These are phyloP conservation scores for Enteromius trimaculatus DNA, from an alignment of 2,797 vertebrate genomes.

Conservation along the genomic window DNA sequence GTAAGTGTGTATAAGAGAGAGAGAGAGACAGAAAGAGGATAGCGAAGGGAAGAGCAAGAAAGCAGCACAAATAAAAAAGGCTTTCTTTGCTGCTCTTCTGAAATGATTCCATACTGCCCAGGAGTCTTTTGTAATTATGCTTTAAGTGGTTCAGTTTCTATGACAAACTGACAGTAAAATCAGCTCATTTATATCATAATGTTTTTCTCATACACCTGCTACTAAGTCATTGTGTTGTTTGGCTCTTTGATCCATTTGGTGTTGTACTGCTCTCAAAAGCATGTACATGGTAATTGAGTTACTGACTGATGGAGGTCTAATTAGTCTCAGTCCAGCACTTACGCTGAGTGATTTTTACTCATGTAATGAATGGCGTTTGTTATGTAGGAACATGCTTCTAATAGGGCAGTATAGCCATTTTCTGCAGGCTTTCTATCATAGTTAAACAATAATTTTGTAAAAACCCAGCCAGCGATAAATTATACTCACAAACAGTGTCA, in stretches of 20 bases:
- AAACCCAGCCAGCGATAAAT: conserved; percentile 1
- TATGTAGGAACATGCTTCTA: conserved; percentile 36
- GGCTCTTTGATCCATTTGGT: conserved; percentile 36
- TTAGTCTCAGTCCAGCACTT: conserved; percentile 50
- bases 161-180: conserved; percentile 21
- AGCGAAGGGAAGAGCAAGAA: conserved; percentile 14
- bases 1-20: neutral
- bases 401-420: conserved; percentile 14
- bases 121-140: conserved; percentile 11
- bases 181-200: conserved; percentile 24
- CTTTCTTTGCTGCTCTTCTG: conserved; percentile 18
- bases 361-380: conserved; percentile 38
- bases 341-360: conserved; percentile 37
- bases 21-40: neutral
- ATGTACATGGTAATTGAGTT: conserved; percentile 37
- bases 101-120: conserved; percentile 4
- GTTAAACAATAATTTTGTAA: conserved; percentile 36
- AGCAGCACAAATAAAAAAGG: conserved; percentile 43
- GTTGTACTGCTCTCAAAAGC: conserved; percentile 35
- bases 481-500: conserved; percentile 8
- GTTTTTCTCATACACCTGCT: conserved; percentile 40
- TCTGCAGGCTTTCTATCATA: conserved; percentile 8
- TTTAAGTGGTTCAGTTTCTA: conserved; percentile 19
- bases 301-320: conserved; percentile 42
- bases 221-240: conserved; percentile 31